Evolutionary conservation across 2,888 invertebrate species (phyloP), one percentile per base, ranked within the genome.

Genomic region (Enchytraeus crypticus): DNA sequence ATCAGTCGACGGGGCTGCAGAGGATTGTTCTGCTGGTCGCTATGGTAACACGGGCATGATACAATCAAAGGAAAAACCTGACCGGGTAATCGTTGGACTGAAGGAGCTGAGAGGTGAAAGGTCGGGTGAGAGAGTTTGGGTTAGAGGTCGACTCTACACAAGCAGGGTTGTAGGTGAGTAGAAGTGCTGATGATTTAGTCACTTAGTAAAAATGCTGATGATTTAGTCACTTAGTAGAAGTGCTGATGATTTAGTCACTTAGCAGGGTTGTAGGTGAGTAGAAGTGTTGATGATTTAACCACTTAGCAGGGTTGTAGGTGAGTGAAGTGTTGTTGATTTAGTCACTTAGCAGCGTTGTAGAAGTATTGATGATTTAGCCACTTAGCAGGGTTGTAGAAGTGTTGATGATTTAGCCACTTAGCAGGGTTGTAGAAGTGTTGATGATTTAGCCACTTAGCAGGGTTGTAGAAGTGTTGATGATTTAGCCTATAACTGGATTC

Each of bases 11-110:
- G 57, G 38, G 5, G 30, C 57, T 29, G 46, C 32, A 30, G 57
- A 49, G 3, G 58, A 58, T 27, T 57, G 57, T 27, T 33, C 61
- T 14, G 57, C 5, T 8, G 45, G 33, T 45, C 32, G 21, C 23
- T 61, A 61, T 61, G 61, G 61, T n/a, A 53, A 51, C 32, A 21
- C 57, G 26, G 38, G 57, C 18, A 8, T 61, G 51, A 53, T 61
- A 26, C 61, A 57, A 26, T 57, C 45, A 30, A 29, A 43, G 26
- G 57, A 57, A 21, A 51, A 26, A 18, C 32, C 27, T 8, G 57
- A 57, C 23, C 11, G 38, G 11, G n/a, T 27, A 21, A 33, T 57
- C 3, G 38, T 55, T 54, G 43, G 45, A 27, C 21, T 38, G 23
- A 14, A n/a, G 51, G 38, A 45, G 5, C 11, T 34, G 51, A 38